A percentile compares a stretch with the other conserved stretches of the same genome.
Conservation (phyloP, 2,888 invertebrate species). For the Pristionchus entomophagus region DNA sequence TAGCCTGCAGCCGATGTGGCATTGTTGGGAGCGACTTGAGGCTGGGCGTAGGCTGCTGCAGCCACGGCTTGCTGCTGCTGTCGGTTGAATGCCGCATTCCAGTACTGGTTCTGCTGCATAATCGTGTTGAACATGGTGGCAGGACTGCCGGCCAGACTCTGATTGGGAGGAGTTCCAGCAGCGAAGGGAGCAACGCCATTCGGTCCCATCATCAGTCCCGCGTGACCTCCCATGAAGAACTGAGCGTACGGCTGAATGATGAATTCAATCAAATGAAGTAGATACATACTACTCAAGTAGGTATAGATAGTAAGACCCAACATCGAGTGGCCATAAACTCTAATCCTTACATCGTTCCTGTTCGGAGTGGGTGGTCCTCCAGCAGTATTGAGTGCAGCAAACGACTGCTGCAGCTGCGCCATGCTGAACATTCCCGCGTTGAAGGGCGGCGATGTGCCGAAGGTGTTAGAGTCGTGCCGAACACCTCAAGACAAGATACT, state of each 20-base stretch:
- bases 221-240: constrained; percentile 38
- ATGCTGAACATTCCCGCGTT: background rate
- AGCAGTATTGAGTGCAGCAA: constrained; percentile 1
- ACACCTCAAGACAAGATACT: background rate
- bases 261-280: no score
- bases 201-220: constrained; percentile 33
- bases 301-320: no score
- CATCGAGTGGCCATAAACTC: no score
- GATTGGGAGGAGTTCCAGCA: constrained; percentile 16
- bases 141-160: constrained; percentile 34
- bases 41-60: background rate
- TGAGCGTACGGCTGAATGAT: background rate
- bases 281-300: no score
- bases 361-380: constrained; percentile 39
- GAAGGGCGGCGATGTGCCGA: constrained; percentile 42
- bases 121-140: constrained; percentile 3
- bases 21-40: background rate
- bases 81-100: constrained; percentile 12
- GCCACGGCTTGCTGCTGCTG: background rate
- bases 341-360: constrained; percentile 30
- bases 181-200: background rate
- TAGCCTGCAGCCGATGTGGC: background rate
- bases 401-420: background rate
- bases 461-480: constrained; percentile 17
- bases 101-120: constrained; percentile 14